Percentiles rank a stretch among this genome's conserved stretches.
These are phyloP conservation scores for Hystrix cristata DNA, from an alignment of 2,113 vertebrate species.

Conservation along the genomic window DNA sequence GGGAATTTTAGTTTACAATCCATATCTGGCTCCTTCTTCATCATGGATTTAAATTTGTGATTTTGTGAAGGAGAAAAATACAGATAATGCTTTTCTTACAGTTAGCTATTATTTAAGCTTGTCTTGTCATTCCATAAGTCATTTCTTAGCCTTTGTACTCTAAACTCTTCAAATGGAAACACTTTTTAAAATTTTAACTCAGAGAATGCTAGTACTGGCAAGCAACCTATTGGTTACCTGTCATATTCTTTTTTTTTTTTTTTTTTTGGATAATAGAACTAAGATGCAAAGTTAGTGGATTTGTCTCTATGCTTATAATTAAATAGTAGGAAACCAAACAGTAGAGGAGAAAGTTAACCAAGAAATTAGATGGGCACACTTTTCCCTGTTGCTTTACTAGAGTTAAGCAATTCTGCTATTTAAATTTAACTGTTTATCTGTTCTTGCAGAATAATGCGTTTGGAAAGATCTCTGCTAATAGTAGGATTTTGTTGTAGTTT, in stretches of 20 bases:
- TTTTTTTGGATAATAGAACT: background rate
- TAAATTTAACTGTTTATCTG: background rate
- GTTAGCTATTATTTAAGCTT: background rate
- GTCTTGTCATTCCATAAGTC: background rate
- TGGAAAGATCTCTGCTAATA: background rate
- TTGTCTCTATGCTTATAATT: background rate
- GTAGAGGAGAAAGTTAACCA: background rate
- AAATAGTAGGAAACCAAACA: background rate
- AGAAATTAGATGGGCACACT: background rate
- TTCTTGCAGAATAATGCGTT: background rate
- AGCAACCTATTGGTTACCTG: background rate
- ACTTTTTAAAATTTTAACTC: background rate
- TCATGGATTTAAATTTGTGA: background rate
- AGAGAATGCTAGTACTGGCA: background rate
- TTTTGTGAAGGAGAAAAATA: background rate
- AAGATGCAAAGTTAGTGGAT: background rate
- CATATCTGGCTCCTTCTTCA: background rate
- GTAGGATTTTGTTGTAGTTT: background rate
- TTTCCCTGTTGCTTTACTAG: background rate
- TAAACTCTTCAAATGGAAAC: background rate
- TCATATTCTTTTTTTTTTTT: background rate
- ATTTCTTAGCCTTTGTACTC: background rate
- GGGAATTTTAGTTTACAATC: background rate
- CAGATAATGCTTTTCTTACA: background rate
- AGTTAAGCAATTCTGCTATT: background rate